Evolutionary conservation across 2,888 invertebrate species (phyloP).

Genomic region (Lycophotia porphyrea): DNA sequence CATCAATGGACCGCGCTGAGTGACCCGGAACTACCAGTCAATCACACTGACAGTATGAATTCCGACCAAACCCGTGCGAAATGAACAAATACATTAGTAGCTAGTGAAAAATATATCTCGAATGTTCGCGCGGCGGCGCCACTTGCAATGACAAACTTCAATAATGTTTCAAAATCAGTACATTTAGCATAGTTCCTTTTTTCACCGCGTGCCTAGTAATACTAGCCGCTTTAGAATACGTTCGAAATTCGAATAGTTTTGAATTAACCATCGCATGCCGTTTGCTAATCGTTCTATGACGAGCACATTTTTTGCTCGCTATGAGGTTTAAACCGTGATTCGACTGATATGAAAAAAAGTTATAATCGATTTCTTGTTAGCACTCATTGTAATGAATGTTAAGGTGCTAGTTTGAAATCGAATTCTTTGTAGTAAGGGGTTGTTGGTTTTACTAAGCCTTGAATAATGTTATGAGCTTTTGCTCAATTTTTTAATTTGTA

Average conservation of each 20-base stretch:
- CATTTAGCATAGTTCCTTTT: neutral
- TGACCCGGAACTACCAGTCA: constrained; percentile 83
- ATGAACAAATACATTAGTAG: constrained; percentile 23
- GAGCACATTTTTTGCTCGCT: constrained; percentile 79
- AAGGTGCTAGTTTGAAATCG: constrained; percentile 8
- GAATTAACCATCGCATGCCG: constrained; percentile 59
- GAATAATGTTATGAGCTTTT: neutral
- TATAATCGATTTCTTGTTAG: constrained; percentile 84
- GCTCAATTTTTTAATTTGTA: neutral
- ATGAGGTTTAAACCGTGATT: constrained; percentile 74
- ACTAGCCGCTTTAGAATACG: constrained; percentile 18
- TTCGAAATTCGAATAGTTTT: constrained; percentile 46
- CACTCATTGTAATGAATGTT: constrained; percentile 62
- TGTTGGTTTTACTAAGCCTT: constrained; percentile 1
- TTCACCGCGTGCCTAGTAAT: constrained; percentile 20
- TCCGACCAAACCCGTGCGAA: constrained; percentile 57
- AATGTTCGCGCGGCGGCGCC: neutral
- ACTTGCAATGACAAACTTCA: constrained; percentile 9
- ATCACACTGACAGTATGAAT: constrained; percentile 63
- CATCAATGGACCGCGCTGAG: constrained; percentile 73
- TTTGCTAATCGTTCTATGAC: constrained; percentile 81
- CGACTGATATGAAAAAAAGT: constrained; percentile 70
- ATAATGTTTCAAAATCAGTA: constrained; percentile 3
- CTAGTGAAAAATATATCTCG: constrained; percentile 16
- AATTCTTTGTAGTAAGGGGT: neutral